Base-by-base conservation (phyloP, 2,797 vertebrate species). In the Pseudopleuronectes americanus region DNA sequence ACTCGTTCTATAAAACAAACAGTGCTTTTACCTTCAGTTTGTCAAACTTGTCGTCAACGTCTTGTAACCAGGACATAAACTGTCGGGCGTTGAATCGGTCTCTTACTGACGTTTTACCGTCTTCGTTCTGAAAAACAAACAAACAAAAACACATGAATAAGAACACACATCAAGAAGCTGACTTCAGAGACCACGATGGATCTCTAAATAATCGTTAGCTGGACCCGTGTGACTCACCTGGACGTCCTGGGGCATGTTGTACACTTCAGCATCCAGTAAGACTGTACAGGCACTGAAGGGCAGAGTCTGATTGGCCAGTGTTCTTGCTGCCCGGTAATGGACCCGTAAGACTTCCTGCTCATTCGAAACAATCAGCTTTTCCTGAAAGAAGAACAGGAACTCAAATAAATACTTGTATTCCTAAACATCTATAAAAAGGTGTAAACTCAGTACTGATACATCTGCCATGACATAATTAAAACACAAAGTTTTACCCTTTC, bases 1-100 rank as follows among this genome's bases (percentile, higher is more conserved):
- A 4, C 36, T 38, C 3, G 36, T 14, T 38, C 1, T 1, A 38
- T 38, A 38, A 10, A 48, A n/a, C n/a, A 49, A 21, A 13, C 22
- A 26, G 52, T 12, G 0, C 4, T 3, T 64, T 45, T 86, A 98
- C 98, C 96, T 99, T 99, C 81, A 99, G 93, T 92, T 99, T 99
- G 87, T 99, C 98, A 89, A 99, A 99, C 88, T 99, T 99, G 92
- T 99, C 98, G 69, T 99, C 98, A 1, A 99, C 98, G 0, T 99
- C 98, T 89, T 99, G 98, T 83, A 99, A 90, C 98, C 98, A 99
- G 6, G 98, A 99, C 97, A 99, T 99, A 64, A 99, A 99, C 79
- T 99, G 98, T 57, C 98, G 92, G 57, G 97, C 97, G 77, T 99
- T 99, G 87, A 99, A 99, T 45, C 98, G 90, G 90, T 99, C 98